Base-by-base conservation (phyloP, 2,888 invertebrate genomes). In the Sphaerophoria taeniata region DNA sequence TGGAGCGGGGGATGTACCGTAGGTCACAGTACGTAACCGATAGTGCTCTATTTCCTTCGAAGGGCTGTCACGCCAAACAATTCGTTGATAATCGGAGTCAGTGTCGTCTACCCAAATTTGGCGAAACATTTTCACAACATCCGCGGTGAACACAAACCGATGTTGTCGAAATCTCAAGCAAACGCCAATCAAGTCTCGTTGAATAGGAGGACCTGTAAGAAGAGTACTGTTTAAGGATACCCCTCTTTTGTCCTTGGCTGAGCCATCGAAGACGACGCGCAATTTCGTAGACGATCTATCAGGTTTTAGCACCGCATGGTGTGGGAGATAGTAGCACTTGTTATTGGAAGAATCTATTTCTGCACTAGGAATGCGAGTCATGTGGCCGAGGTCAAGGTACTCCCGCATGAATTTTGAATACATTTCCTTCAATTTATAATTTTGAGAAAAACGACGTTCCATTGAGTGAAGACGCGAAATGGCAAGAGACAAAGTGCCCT, bases 91-190 rank as follows among this genome's bases (percentile, higher is more conserved):
- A 31, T 58, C 39, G 6, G 36, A 24, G 2, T 31, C 36, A 1
- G 58, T n/a, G 14, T 56, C 56, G 31, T 53, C 53, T 53, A 82
- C 79, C 86, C 73, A 75, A 53, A 78, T 85, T 36, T 61, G 51
- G 4, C 85, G 75, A 34, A 85, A 79, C 16, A 79, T 61, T 36
- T 79, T 83, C 4, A 85, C 67, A 1, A 72, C 74, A 55, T 61
- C 70, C 33, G 51, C 58, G 12, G 61, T 55, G 4, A 70, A 71
- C 0, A 70, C 63, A 12, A 71, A 77, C 3, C 63, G 77, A 75
- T 85, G 80, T 12, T 77, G 53, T 3, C 88, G 83, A 75, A 87
- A 88, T 4, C 82, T 60, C 12, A 84, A 36, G 11, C 79, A 87
- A 3, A 87, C 87, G 4, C 72, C 80, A 36, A 87, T 67, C 12